phyloP scores from a whole-genome alignment of 2,888 invertebrate genomes.

The Adelphocoris suturalis region DNA sequence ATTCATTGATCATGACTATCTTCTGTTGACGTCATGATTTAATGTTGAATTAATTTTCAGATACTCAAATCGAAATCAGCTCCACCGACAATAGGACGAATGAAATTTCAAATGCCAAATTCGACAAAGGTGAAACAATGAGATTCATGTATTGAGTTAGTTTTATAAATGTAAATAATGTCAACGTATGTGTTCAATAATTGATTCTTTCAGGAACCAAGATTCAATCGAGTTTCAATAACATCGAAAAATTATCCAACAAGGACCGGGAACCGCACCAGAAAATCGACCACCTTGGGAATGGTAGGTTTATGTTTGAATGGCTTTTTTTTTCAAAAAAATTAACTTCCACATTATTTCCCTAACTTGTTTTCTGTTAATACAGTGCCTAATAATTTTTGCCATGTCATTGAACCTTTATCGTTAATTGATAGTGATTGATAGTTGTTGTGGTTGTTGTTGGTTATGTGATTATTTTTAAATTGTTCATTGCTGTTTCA shows the following conservation, averaged over 20 bases:
- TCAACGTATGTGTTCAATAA: slow-evolving; percentile 18
- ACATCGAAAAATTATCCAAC: slow-evolving; percentile 63
- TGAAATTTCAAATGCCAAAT: slow-evolving; percentile 51
- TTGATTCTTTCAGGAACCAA: slow-evolving; percentile 58
- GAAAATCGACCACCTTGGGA: slow-evolving; percentile 53
- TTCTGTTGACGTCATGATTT: slow-evolving; percentile 16
- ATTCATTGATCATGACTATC: slow-evolving; percentile 27
- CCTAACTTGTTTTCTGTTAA: no score
- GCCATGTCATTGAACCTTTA: no score
- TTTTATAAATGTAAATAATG: slow-evolving; percentile 1
- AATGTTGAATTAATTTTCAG: slow-evolving; percentile 51
- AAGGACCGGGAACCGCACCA: slow-evolving; percentile 55
- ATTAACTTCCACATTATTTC: neutral
- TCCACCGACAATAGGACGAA: slow-evolving; percentile 63
- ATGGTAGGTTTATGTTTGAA: neutral
- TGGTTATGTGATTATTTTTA: no score
- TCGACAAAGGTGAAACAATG: slow-evolving; percentile 64
- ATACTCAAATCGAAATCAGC: slow-evolving; percentile 69
- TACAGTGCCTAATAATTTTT: no score
- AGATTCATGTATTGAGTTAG: neutral
- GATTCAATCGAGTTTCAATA: slow-evolving; percentile 61
- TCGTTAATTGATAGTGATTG: no score
- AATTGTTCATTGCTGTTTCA: no score
- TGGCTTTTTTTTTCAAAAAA: neutral
- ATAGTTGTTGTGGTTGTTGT: no score